Evolutionary conservation across 2,888 invertebrate species (phyloP).

Genomic region (Lissonota sp.): DNA sequence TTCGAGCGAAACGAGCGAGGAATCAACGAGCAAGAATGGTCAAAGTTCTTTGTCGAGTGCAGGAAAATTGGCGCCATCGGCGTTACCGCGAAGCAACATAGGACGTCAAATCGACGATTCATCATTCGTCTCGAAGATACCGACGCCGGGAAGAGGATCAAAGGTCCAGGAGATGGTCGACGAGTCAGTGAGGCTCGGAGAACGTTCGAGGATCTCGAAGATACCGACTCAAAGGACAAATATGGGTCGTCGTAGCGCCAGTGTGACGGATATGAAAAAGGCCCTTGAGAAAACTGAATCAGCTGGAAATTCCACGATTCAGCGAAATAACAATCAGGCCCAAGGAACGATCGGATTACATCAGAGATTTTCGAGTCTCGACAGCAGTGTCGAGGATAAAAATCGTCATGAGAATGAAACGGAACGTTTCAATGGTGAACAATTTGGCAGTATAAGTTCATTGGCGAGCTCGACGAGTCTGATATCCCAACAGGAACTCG

Average conservation of each 20-base stretch:
- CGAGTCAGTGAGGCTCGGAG: slow-evolving; percentile 59
- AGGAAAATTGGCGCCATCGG: slow-evolving; percentile 22
- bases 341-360: slow-evolving; percentile 68
- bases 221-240: slow-evolving; percentile 74
- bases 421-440: slow-evolving; percentile 78
- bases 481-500: slow-evolving; percentile 87
- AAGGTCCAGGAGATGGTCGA: slow-evolving; percentile 46
- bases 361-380: slow-evolving; percentile 85
- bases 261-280: slow-evolving; percentile 86
- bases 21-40: slow-evolving; percentile 1
- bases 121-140: slow-evolving; percentile 74
- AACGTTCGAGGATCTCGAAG: slow-evolving; percentile 72
- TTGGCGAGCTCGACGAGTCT: slow-evolving; percentile 86
- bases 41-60: not conserved
- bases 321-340: slow-evolving; percentile 16
- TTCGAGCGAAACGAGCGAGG: slow-evolving; percentile 58
- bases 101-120: slow-evolving; percentile 63
- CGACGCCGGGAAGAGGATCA: slow-evolving; percentile 70
- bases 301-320: slow-evolving; percentile 14
- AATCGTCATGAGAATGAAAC: slow-evolving; percentile 76
- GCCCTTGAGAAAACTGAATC: slow-evolving; percentile 85
- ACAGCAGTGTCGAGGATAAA: slow-evolving; percentile 85
- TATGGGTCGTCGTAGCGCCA: slow-evolving; percentile 80
- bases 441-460: slow-evolving; percentile 86
- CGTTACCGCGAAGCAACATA: slow-evolving; percentile 28